These are phyloP conservation scores for Bos indicus DNA, from an alignment of 2,113 vertebrate genomes.

Conservation along the genomic window DNA sequence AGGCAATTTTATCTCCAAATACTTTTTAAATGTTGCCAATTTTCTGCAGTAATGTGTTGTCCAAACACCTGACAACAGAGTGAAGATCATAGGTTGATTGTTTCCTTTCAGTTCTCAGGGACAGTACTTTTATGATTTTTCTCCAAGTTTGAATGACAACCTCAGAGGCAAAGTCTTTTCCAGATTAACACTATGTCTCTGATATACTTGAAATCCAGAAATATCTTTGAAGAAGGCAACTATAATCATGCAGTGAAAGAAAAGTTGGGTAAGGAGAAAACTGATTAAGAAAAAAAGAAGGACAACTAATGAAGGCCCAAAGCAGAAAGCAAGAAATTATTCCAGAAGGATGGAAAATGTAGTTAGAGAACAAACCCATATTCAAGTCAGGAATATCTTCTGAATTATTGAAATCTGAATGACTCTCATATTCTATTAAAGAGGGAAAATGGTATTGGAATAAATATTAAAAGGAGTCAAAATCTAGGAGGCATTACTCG, in stretches of 20 bases:
- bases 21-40: background rate
- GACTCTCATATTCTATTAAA: slow-evolving; percentile 66
- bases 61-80: background rate
- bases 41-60: background rate
- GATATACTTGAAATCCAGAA: slow-evolving; percentile 4
- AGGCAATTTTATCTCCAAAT: background rate
- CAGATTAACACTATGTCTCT: background rate
- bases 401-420: slow-evolving; percentile 71
- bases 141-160: background rate
- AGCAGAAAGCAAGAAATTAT: slow-evolving; percentile 49
- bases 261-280: background rate
- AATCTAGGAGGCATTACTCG: slow-evolving; percentile 52
- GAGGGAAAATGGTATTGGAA: slow-evolving; percentile 65
- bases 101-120: background rate
- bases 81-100: background rate
- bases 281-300: background rate
- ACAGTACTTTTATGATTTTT: background rate
- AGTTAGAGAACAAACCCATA: slow-evolving; percentile 44
- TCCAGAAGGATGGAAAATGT: slow-evolving; percentile 44
- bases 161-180: background rate
- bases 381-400: slow-evolving; percentile 56
- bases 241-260: background rate
- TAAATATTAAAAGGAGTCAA: slow-evolving; percentile 65
- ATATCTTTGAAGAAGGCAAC: slow-evolving; percentile 6
- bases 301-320: slow-evolving; percentile 13